These are phyloP conservation scores for Acronicta aceris DNA, from an alignment of 2,888 invertebrate species.

Conservation along the genomic window DNA sequence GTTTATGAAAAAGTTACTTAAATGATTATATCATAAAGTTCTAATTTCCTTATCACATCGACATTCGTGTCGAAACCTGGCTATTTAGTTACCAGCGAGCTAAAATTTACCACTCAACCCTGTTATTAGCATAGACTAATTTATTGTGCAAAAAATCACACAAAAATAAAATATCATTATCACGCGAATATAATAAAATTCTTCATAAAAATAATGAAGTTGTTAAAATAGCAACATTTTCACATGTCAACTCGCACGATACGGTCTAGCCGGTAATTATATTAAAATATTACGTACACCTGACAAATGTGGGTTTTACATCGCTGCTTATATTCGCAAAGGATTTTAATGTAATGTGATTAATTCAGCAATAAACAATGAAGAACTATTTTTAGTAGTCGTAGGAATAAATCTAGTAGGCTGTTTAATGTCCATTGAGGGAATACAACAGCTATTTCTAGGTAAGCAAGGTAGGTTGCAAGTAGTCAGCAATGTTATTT, in stretches of 20 bases:
- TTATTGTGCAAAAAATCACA: conserved; percentile 27
- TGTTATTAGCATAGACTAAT: conserved; percentile 22
- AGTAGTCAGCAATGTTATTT: not conserved
- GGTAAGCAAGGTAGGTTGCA: too few species aligned
- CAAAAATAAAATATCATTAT: conserved; percentile 17
- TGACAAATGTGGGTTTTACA: conserved; percentile 32
- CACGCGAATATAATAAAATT: conserved; percentile 34
- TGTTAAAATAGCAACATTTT: conserved; percentile 36
- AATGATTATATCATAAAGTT: not conserved
- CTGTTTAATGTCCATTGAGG: too few species aligned
- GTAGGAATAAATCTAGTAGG: too few species aligned
- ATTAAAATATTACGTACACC: conserved; percentile 45
- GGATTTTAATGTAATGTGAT: conserved; percentile 3
- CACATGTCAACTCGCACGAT: conserved; percentile 38
- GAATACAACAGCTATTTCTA: too few species aligned
- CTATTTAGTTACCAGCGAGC: conserved; percentile 5
- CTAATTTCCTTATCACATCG: conserved; percentile 9
- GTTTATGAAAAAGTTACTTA: too few species aligned
- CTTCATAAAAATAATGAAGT: conserved; percentile 44
- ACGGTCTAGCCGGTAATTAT: conserved; percentile 38
- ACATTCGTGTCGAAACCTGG: conserved; percentile 9
- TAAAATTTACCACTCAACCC: conserved; percentile 22
- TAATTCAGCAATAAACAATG: conserved; percentile 4
- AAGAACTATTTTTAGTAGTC: not conserved
- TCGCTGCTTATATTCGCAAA: not conserved